Evolutionary conservation across 2,113 vertebrate genomes (phyloP).

Genomic region (Calyptommatus sinebrachiatus): DNA sequence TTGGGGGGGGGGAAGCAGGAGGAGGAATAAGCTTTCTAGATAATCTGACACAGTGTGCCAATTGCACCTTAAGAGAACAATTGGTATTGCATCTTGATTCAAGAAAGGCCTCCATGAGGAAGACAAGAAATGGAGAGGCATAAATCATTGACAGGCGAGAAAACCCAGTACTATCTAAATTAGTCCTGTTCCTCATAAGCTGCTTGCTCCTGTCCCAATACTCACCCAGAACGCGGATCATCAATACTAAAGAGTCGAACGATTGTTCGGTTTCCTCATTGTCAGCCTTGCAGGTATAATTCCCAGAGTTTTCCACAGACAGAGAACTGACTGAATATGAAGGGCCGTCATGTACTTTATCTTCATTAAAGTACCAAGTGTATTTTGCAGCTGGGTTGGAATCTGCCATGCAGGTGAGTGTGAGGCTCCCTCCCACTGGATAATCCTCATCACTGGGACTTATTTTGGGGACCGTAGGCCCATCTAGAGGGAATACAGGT

Average conservation of each 20-base stretch:
- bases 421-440: constrained; percentile 3
- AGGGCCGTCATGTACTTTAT: no score
- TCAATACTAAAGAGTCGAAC: not conserved
- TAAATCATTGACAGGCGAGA: not conserved
- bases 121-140: not conserved
- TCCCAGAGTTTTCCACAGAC: not conserved
- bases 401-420: constrained; percentile 6
- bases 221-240: constrained; percentile 6
- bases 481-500: constrained; percentile 30
- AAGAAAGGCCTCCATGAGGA: not conserved
- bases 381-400: constrained; percentile 10
- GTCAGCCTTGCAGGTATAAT: constrained; percentile 10
- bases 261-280: not conserved
- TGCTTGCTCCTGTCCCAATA: not conserved
- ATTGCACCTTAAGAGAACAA: not conserved
- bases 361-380: not conserved
- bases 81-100: not conserved
- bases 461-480: constrained; percentile 3
- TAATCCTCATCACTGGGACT: not conserved
- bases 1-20: not conserved
- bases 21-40: not conserved
- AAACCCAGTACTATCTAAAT: not conserved
- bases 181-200: not conserved
- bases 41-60: no score
- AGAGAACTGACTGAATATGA: not conserved